Evolutionary conservation across 1,140 invertebrate genomes (phyloP).

Genomic region (Zaprionus capensis): DNA sequence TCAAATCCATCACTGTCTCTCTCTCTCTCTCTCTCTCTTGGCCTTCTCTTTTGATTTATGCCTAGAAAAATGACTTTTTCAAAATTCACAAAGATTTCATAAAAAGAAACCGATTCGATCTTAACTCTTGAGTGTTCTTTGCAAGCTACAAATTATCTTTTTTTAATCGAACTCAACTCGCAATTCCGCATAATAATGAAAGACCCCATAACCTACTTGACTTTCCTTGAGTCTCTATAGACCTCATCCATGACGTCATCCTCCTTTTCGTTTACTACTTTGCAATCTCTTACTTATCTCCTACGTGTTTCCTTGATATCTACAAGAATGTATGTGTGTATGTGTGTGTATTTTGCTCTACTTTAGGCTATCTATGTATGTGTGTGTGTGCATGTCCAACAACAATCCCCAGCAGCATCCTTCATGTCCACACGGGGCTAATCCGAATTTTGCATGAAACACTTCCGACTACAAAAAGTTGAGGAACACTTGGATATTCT

Average conservation of each 20-base stretch:
- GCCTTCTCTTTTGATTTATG: constrained; percentile 24
- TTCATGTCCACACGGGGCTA: background rate
- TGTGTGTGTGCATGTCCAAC: constrained; percentile 39
- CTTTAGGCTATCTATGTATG: constrained; percentile 23
- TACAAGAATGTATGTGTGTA: constrained; percentile 46
- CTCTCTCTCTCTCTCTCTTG: constrained; percentile 1
- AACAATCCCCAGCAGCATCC: constrained; percentile 13
- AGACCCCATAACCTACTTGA: background rate
- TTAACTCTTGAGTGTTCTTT: background rate
- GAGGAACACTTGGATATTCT: background rate
- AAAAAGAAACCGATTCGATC: constrained; percentile 3
- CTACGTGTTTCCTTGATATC: constrained; percentile 20
- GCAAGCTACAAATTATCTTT: background rate
- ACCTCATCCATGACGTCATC: background rate
- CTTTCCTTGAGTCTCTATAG: background rate
- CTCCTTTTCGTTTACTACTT: constrained; percentile 1
- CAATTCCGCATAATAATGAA: background rate
- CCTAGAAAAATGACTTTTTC: constrained; percentile 16
- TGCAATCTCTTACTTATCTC: constrained; percentile 28
- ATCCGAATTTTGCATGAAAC: constrained; percentile 10
- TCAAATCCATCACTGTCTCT: background rate
- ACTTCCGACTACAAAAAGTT: background rate
- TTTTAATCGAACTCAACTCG: background rate
- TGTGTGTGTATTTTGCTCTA: constrained; percentile 23
- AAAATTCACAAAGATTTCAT: constrained; percentile 14